Conservation (phyloP, 2,888 invertebrate species). For the Diadegma fenestrale region DNA sequence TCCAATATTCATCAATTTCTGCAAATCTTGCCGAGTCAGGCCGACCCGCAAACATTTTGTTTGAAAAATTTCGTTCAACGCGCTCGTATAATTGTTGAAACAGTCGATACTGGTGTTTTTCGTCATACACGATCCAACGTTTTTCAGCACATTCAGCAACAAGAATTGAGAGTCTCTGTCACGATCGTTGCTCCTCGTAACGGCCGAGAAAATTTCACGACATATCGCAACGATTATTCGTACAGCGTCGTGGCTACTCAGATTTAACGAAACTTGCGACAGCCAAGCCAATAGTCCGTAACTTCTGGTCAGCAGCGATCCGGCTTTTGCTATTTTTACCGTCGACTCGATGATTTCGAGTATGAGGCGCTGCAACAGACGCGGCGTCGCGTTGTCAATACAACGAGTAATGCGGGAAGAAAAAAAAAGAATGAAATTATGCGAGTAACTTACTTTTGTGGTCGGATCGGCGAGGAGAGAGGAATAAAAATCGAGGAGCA, state of each 20-base stretch:
- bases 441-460: slow-evolving; percentile 85
- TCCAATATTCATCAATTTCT: slow-evolving; percentile 72
- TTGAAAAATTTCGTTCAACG: slow-evolving; percentile 71
- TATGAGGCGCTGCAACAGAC: slow-evolving; percentile 86
- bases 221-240: slow-evolving; percentile 75
- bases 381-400: too few relatives aligned
- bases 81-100: slow-evolving; percentile 69
- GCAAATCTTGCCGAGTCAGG: slow-evolving; percentile 75
- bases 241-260: slow-evolving; percentile 71
- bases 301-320: slow-evolving; percentile 88
- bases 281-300: slow-evolving; percentile 92
- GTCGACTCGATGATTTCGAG: slow-evolving; percentile 88
- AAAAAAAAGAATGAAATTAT: not conserved
- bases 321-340: slow-evolving; percentile 88
- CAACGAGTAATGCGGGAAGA: too few relatives aligned
- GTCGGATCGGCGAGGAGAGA: slow-evolving; percentile 88
- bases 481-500: slow-evolving; percentile 90
- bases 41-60: slow-evolving; percentile 72
- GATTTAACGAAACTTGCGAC: slow-evolving; percentile 79
- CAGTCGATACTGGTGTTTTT: slow-evolving; percentile 65
- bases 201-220: slow-evolving; percentile 73
- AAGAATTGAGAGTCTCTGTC: slow-evolving; percentile 69
- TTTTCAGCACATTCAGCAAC: slow-evolving; percentile 72
- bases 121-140: slow-evolving; percentile 69
- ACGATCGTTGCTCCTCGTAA: slow-evolving; percentile 69